Conservation (phyloP, 1,140 invertebrate species). For the Calephelis nemesis region DNA sequence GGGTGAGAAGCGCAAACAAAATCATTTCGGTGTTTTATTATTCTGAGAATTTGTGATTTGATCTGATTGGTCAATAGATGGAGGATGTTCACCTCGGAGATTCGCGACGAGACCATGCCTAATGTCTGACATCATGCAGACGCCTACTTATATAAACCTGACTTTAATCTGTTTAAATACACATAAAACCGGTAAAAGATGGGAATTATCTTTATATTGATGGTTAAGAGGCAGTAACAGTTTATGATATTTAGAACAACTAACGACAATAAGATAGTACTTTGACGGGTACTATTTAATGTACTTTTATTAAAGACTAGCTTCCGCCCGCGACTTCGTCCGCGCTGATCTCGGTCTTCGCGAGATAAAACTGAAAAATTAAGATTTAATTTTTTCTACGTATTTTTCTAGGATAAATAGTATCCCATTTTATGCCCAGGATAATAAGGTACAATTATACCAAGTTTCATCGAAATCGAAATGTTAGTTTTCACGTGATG, state of each 20-base stretch:
- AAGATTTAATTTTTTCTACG: too few relatives aligned
- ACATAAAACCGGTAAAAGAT: conserved; percentile 2
- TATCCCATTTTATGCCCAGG: too few relatives aligned
- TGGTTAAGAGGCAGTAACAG: background rate
- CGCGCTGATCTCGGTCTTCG: too few relatives aligned
- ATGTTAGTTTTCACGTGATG: too few relatives aligned
- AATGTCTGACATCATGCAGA: conserved; percentile 63
- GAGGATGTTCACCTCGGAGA: conserved; percentile 62
- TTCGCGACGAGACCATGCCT: conserved; percentile 39
- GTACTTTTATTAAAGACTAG: too few relatives aligned
- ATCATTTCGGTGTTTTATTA: background rate
- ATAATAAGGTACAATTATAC: too few relatives aligned
- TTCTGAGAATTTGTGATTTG: conserved; percentile 39
- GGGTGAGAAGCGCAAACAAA: background rate
- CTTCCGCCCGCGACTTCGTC: too few relatives aligned
- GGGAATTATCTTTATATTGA: background rate
- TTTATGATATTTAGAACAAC: background rate
- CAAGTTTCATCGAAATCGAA: too few relatives aligned
- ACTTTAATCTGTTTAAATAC: background rate
- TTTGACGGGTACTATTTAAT: too few relatives aligned
- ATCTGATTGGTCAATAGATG: conserved; percentile 48
- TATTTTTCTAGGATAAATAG: too few relatives aligned
- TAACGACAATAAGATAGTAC: too few relatives aligned
- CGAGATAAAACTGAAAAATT: too few relatives aligned
- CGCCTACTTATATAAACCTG: conserved; percentile 33